Conservation (phyloP, 1,140 invertebrate species). For the Metopolophium dirhodum region DNA sequence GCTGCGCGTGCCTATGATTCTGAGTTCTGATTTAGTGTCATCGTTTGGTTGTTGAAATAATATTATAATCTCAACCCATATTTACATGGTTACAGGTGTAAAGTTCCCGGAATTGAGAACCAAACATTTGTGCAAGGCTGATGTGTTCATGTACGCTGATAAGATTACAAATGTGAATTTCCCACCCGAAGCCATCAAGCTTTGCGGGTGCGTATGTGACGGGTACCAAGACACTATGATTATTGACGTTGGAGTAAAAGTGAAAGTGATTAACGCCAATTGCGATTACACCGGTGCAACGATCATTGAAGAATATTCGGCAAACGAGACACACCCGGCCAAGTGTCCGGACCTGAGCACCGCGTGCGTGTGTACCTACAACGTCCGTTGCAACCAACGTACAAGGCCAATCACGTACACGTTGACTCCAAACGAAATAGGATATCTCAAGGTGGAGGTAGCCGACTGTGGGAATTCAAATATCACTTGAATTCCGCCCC, state of each 20-base stretch:
- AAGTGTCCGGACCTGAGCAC: background rate
- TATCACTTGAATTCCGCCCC: background rate
- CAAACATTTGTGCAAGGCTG: background rate
- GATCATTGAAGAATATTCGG: background rate
- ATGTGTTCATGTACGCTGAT: background rate
- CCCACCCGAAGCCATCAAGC: background rate
- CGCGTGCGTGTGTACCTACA: background rate
- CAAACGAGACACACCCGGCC: background rate
- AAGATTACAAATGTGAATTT: background rate
- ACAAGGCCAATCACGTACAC: background rate
- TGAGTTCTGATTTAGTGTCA: too few species aligned
- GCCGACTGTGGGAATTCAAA: background rate
- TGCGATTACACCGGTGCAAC: background rate
- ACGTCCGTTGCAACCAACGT: background rate
- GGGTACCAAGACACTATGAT: background rate
- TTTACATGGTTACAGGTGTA: background rate
- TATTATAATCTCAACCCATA: background rate
- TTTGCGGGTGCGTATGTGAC: background rate
- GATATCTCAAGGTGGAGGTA: background rate
- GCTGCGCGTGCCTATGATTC: too few species aligned
- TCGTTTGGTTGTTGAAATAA: too few species aligned
- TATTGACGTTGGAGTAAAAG: background rate
- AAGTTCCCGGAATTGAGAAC: background rate
- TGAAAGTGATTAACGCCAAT: background rate
- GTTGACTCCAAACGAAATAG: background rate